Evolutionary conservation across 2,113 vertebrate genomes (phyloP).

Genomic region (Pseudorhombus dupliciocellatus): DNA sequence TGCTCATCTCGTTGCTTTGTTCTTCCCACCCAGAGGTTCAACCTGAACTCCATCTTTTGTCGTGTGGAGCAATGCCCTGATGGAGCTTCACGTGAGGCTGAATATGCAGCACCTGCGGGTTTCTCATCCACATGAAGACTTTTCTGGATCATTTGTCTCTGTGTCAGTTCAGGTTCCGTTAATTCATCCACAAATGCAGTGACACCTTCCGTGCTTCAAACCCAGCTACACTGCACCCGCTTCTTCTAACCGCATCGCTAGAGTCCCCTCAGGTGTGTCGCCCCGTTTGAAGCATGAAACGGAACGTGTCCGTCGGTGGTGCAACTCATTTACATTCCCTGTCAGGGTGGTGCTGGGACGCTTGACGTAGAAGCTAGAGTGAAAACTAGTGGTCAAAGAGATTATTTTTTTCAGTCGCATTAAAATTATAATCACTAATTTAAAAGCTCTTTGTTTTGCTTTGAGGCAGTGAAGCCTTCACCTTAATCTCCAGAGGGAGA

Average conservation of each 20-base stretch:
- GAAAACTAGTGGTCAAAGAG: neutral
- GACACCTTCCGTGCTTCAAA: conserved; percentile 1
- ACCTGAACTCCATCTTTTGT: conserved; percentile 72
- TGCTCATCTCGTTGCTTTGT: conserved; percentile 42
- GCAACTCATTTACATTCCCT: conserved; percentile 82
- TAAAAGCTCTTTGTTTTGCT: conserved; percentile 17
- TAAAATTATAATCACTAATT: neutral
- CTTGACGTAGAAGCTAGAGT: neutral
- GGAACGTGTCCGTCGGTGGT: conserved; percentile 19
- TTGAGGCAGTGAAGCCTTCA: conserved; percentile 18
- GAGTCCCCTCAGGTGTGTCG: conserved; percentile 13
- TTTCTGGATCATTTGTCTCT: too few species aligned
- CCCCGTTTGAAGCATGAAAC: conserved; percentile 17
- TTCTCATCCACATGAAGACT: too few species aligned
- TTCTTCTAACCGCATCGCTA: neutral
- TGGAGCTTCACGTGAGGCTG: too few species aligned
- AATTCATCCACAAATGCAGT: neutral
- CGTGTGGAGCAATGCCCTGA: too few species aligned
- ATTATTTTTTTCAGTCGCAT: neutral
- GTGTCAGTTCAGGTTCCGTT: neutral
- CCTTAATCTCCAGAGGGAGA: conserved; percentile 30
- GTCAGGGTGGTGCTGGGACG: conserved; percentile 11
- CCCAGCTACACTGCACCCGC: neutral
- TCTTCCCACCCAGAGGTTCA: conserved; percentile 32
- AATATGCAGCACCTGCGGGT: too few species aligned